Evolutionary conservation across 2,888 invertebrate genomes (phyloP), one percentile per base, ranked within the genome.

Genomic region (Uropetala carovei): DNA sequence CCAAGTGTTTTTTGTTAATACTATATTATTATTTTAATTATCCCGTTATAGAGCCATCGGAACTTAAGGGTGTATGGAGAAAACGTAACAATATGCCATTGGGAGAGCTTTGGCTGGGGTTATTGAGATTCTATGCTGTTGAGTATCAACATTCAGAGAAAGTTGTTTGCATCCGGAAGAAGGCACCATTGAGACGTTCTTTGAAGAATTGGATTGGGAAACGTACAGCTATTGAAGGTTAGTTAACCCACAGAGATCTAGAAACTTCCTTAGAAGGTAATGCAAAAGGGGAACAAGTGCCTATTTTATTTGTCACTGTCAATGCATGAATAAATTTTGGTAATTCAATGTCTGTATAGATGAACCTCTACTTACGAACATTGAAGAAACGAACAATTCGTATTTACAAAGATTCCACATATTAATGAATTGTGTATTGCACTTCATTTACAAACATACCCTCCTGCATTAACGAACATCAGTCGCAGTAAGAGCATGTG

Each of bases 191-290:
- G 18, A 93, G 93, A 7, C 93, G 94, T 30, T 93, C 93, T 8
- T 94, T 94, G 11, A 94, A 94, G 92, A 94, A 94, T 68, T 95
- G 95, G 95, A 93, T 93, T 11, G 94, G 94, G 22, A 94, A 94
- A 92, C 94, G 94, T 92, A 93, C 95, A 30, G 94, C 94, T 18
- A 94, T 95, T 92, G 95, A 95, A 94, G 94, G 95, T 94, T 92
- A 92, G 92, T 83, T 92, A 60, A 14, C 7, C 14, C 4, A n/a
- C 56, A 16, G 14, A 83, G 27, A n/a, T n/a, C 5, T 11, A n/a
- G 64, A n/a, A 18, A 7, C 16, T n/a, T 4, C 64, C 7, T 18
- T 7, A 18, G 11, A 18, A 13, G 16, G n/a, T 5, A 13, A 64
- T 64, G 0, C 64, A 64, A n/a, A n/a, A 13, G n/a, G 64, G 64